These are phyloP conservation scores for Lordiphosa stackelbergi DNA, from an alignment of 1,140 invertebrate genomes.

Conservation along the genomic window DNA sequence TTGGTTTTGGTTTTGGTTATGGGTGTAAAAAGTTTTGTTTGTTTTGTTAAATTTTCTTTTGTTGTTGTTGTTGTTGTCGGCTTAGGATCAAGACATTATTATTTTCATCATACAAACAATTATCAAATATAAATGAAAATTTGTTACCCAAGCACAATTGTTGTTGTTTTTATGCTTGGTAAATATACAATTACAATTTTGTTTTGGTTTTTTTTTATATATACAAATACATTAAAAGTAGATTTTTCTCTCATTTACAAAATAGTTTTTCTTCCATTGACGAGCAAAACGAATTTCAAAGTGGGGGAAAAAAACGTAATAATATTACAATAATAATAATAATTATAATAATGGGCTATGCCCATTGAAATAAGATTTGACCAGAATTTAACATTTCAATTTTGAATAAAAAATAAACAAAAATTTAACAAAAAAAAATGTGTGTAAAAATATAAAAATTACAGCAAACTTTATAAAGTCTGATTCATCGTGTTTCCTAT, in stretches of 20 bases:
- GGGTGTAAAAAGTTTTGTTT: constrained; percentile 59
- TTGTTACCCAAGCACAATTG: constrained; percentile 2
- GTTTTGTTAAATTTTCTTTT: constrained; percentile 6
- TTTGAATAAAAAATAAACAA: constrained; percentile 19
- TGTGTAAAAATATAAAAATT: too few species aligned
- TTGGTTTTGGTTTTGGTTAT: constrained; percentile 41
- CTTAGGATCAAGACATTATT: constrained; percentile 39
- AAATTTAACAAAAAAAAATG: too few species aligned
- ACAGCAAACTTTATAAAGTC: too few species aligned
- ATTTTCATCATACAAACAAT: constrained; percentile 25
- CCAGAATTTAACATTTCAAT: constrained; percentile 14
- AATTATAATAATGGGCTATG: background rate
- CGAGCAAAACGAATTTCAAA: too few species aligned
- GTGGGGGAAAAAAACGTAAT: too few species aligned
- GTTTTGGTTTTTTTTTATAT: background rate
- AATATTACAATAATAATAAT: constrained; percentile 15
- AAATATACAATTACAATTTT: too few species aligned
- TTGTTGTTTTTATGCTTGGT: constrained; percentile 6
- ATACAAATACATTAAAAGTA: constrained; percentile 1
- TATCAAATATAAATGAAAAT: constrained; percentile 31
- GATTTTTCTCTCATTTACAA: too few species aligned
- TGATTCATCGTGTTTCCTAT: background rate
- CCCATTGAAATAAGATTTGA: constrained; percentile 6
- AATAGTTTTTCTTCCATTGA: too few species aligned
- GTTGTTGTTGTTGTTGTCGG: constrained; percentile 7